phyloP scores from a whole-genome alignment of 1,140 invertebrate genomes.

The Bombus pascuorum region DNA sequence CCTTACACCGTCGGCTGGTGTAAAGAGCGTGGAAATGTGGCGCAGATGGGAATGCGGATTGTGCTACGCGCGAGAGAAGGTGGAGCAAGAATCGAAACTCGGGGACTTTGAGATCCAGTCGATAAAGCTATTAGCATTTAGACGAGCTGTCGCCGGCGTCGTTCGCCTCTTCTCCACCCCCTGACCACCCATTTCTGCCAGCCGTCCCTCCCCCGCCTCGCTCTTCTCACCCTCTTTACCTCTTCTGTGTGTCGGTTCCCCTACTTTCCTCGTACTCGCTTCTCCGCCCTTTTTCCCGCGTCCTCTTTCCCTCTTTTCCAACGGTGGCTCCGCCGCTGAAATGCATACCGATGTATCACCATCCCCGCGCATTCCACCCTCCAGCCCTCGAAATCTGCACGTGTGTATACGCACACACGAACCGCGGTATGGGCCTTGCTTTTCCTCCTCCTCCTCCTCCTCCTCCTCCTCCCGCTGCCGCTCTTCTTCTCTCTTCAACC shows the following conservation, averaged over 20 bases:
- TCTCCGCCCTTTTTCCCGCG: slow-evolving; percentile 49
- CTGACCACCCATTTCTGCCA: neutral
- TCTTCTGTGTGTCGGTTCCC: slow-evolving; percentile 14
- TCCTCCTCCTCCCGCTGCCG: neutral
- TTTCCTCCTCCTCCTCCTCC: slow-evolving; percentile 11
- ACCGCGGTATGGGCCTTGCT: slow-evolving; percentile 2
- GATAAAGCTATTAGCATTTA: slow-evolving; percentile 83
- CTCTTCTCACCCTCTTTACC: slow-evolving; percentile 21
- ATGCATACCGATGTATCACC: slow-evolving; percentile 77
- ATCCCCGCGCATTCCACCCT: slow-evolving; percentile 51
- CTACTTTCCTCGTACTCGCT: slow-evolving; percentile 22
- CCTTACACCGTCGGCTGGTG: neutral
- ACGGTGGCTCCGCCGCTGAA: slow-evolving; percentile 67
- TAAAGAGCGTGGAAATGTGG: slow-evolving; percentile 56
- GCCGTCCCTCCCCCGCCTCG: slow-evolving; percentile 21
- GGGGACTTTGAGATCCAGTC: slow-evolving; percentile 76
- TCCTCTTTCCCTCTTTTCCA: slow-evolving; percentile 53
- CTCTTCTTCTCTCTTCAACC: slow-evolving; percentile 22
- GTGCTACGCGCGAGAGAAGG: slow-evolving; percentile 47
- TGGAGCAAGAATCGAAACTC: slow-evolving; percentile 73
- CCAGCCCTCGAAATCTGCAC: slow-evolving; percentile 30
- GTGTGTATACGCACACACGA: slow-evolving; percentile 28
- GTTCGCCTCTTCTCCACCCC: slow-evolving; percentile 29
- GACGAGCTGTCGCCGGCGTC: slow-evolving; percentile 79
- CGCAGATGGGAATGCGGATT: slow-evolving; percentile 61